Percentiles rank a stretch among this genome's conserved stretches.
These are phyloP conservation scores for Myiopsitta monachus DNA, from an alignment of 2,113 vertebrate species.

Conservation along the genomic window DNA sequence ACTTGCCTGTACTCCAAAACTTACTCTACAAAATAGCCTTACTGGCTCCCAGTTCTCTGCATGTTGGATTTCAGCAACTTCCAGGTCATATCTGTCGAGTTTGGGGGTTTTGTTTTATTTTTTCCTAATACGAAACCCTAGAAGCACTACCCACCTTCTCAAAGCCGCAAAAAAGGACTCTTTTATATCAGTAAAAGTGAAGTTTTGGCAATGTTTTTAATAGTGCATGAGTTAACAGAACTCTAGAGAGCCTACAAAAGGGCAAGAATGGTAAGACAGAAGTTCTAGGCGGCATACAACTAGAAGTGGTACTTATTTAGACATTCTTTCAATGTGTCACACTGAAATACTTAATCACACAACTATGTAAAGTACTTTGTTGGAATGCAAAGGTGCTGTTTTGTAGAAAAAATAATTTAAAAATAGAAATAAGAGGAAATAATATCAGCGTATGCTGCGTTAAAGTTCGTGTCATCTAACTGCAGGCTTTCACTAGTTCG, in stretches of 20 bases:
- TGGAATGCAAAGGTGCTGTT: background rate
- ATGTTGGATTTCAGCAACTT: background rate
- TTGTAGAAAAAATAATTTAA: background rate
- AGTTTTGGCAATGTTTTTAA: background rate
- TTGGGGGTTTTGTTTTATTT: background rate
- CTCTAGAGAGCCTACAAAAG: background rate
- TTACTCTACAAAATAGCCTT: background rate
- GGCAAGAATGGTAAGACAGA: background rate
- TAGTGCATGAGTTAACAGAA: background rate
- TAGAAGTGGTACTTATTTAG: background rate
- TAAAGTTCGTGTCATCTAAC: background rate
- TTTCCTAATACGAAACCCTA: background rate
- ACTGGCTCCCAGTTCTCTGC: background rate
- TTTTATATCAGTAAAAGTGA: background rate
- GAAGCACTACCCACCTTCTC: background rate
- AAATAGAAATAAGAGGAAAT: conserved; percentile 2
- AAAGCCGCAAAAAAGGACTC: background rate
- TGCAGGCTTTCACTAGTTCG: conserved; percentile 36
- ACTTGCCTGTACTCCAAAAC: background rate
- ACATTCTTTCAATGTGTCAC: background rate
- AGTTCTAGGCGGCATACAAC: background rate
- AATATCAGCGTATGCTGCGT: background rate
- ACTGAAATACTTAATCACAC: background rate
- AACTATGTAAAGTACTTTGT: background rate
- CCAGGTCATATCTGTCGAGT: background rate